A percentile compares a stretch with the other conserved stretches of the same genome.
Evolutionary conservation across 2,113 vertebrate genomes (phyloP).

Genomic region (Ceyx cyanopectus): DNA sequence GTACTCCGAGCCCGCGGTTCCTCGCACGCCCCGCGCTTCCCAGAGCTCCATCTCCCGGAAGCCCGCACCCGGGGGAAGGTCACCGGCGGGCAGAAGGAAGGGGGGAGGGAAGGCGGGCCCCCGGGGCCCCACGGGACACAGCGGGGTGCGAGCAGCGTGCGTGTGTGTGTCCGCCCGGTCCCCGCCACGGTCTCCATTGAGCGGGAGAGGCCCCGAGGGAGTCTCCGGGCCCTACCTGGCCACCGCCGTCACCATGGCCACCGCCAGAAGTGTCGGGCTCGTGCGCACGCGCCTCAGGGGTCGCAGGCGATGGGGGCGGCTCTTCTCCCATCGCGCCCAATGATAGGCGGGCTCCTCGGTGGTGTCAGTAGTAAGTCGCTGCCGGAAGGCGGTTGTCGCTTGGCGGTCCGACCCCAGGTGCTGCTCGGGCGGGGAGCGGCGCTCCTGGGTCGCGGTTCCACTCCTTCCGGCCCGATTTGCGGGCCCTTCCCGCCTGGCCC

Average conservation of each 20-base stretch:
- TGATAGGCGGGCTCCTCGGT: fast-evolving
- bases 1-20: too few species aligned
- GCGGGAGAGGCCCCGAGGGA: too few species aligned
- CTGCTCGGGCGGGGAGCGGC: background rate
- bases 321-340: fast-evolving
- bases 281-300: fast-evolving
- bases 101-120: background rate
- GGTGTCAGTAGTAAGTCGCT: fast-evolving
- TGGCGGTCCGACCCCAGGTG: fast-evolving
- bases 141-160: too few species aligned
- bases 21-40: too few species aligned
- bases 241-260: constrained; percentile 42
- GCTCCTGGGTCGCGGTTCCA: fast-evolving
- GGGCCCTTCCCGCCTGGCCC: background rate
- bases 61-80: background rate
- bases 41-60: too few species aligned
- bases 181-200: too few species aligned
- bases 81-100: background rate
- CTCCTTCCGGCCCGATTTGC: too few species aligned
- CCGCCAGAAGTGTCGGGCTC: background rate
- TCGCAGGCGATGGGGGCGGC: background rate
- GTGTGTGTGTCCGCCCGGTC: too few species aligned
- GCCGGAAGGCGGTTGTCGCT: fast-evolving
- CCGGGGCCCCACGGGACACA: background rate
- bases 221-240: constrained; percentile 18